A percentile compares a stretch with the other conserved stretches of the same genome.
These are phyloP conservation scores for Eclectus roratus DNA, from an alignment of 2,113 vertebrate genomes.

Conservation along the genomic window DNA sequence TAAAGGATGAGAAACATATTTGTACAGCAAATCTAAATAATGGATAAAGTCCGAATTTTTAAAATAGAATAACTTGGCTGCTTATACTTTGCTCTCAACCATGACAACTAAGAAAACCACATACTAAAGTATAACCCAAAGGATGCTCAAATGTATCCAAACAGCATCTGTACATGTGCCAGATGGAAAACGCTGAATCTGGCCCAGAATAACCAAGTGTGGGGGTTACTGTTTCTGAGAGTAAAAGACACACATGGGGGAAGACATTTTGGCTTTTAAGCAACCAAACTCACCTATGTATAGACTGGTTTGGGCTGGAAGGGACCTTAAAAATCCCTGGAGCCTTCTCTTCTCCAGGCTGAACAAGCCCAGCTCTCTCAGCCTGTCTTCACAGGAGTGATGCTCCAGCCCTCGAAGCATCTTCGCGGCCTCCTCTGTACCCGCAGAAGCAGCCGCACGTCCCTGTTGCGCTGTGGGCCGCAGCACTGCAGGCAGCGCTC, in stretches of 20 bases:
- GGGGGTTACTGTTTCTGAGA: not conserved
- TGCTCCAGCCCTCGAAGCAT: no score
- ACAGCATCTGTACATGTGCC: rapidly evolving
- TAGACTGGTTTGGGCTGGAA: not conserved
- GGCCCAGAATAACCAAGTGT: not conserved
- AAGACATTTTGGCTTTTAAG: no score
- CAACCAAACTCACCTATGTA: not conserved
- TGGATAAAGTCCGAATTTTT: not conserved
- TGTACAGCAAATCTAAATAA: not conserved
- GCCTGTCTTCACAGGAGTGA: not conserved
- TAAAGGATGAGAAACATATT: not conserved
- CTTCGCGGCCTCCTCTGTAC: no score
- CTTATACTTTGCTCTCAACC: not conserved
- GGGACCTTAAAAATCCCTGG: not conserved
- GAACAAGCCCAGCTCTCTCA: not conserved
- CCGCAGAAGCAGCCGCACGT: no score
- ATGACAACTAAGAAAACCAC: not conserved
- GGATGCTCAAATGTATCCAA: not conserved
- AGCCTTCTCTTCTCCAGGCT: no score
- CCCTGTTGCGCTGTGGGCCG: no score
- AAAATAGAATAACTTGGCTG: not conserved
- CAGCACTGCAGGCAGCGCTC: no score
- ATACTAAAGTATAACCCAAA: not conserved
- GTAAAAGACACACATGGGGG: not conserved
- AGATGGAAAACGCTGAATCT: not conserved